Conservation (phyloP, 2,797 vertebrate genomes). For the Leptodactylus fallax region DNA sequence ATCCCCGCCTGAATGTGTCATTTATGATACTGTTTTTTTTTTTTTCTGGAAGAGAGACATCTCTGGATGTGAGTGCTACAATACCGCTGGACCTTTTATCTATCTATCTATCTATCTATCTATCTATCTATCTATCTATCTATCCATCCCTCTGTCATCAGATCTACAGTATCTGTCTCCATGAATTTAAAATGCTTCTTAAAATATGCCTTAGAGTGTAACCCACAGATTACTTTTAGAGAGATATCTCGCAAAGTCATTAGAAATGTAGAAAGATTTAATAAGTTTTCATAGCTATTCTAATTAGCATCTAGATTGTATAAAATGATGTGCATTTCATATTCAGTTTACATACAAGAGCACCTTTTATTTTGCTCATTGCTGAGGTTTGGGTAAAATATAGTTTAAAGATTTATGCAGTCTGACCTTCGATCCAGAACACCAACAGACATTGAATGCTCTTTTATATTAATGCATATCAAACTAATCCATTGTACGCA, state of each 20-base stretch:
- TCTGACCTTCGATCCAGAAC: conserved; percentile 45
- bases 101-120: no score
- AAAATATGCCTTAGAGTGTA: not conserved
- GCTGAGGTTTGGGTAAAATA: conserved; percentile 1
- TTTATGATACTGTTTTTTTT: no score
- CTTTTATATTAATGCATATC: conserved; percentile 46
- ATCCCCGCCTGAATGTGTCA: no score
- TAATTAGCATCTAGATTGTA: not conserved
- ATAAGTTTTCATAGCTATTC: conserved; percentile 22
- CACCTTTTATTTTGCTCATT: not conserved
- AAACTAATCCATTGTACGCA: conserved; percentile 52
- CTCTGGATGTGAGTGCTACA: no score
- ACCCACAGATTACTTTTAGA: not conserved
- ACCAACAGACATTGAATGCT: conserved; percentile 44
- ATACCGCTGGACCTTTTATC: no score
- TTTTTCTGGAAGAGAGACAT: no score
- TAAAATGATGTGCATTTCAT: not conserved
- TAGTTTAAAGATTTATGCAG: conserved; percentile 41
- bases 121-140: no score
- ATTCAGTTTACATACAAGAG: not conserved
- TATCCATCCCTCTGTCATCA: no score
- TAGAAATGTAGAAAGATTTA: not conserved
- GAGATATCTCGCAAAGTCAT: not conserved
- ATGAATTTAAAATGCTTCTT: no score
- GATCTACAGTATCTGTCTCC: no score